Conservation (phyloP, 2,888 invertebrate genomes). For the Trachelus stipa region DNA sequence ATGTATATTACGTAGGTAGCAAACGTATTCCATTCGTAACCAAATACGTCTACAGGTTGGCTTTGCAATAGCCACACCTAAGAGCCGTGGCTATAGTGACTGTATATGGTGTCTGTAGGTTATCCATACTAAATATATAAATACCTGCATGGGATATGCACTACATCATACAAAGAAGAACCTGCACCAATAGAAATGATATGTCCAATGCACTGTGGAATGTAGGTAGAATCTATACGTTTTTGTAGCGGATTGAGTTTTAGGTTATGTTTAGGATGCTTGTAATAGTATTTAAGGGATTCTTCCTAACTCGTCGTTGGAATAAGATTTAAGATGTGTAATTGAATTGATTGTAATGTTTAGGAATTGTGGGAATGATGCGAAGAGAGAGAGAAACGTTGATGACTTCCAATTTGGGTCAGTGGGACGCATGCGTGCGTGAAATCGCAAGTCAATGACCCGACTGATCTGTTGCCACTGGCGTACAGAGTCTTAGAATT, state of each 20-base stretch:
- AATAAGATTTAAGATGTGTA: neutral
- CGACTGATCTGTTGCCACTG: constrained; percentile 36
- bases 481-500: neutral
- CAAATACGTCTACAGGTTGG: constrained; percentile 56
- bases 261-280: neutral
- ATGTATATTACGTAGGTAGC: constrained; percentile 32
- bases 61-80: constrained; percentile 40
- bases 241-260: neutral
- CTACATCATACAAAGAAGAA: neutral
- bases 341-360: neutral
- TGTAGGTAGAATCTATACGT: neutral
- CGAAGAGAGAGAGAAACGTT: constrained; percentile 32
- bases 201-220: neutral
- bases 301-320: neutral
- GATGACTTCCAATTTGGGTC: constrained; percentile 51
- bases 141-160: neutral
- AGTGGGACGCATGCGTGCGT: constrained; percentile 59
- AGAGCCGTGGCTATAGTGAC: neutral
- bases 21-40: constrained; percentile 51
- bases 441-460: constrained; percentile 64
- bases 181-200: neutral
- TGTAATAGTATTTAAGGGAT: neutral
- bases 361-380: neutral
- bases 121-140: neutral
- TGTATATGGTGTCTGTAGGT: neutral